Percentiles rank a stretch among this genome's conserved stretches.
phyloP scores from a whole-genome alignment of 2,888 invertebrate genomes.

The Taenaris catops region DNA sequence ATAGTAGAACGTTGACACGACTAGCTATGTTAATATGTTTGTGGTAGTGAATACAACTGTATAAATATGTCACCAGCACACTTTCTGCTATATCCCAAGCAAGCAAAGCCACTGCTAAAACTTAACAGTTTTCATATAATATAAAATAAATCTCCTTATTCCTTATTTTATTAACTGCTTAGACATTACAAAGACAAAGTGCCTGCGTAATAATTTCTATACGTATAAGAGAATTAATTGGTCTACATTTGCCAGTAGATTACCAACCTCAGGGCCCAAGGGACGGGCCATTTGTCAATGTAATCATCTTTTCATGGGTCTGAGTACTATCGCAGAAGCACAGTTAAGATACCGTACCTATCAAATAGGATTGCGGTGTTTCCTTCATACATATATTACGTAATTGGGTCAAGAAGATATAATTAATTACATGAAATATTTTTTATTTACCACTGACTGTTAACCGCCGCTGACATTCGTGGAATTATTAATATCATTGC shows the following conservation, averaged over 20 bases:
- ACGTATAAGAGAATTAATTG: constrained; percentile 51
- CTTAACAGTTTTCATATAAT: too few relatives aligned
- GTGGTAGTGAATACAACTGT: too few relatives aligned
- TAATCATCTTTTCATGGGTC: constrained; percentile 58
- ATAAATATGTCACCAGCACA: too few relatives aligned
- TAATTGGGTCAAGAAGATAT: background rate
- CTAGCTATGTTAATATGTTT: too few relatives aligned
- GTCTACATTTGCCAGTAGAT: constrained; percentile 51
- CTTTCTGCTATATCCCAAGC: too few relatives aligned
- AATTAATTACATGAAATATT: constrained; percentile 1
- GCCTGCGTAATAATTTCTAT: constrained; percentile 34
- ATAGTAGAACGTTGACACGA: too few relatives aligned
- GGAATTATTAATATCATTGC: too few relatives aligned
- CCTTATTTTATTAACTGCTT: too few relatives aligned
- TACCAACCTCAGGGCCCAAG: constrained; percentile 43
- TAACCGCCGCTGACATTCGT: background rate
- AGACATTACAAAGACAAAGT: constrained; percentile 11
- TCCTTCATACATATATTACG: constrained; percentile 7
- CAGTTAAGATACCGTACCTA: constrained; percentile 39
- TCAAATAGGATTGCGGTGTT: constrained; percentile 33
- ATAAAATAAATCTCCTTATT: too few relatives aligned
- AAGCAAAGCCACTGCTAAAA: too few relatives aligned
- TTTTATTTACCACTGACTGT: background rate
- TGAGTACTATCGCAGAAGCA: constrained; percentile 39
- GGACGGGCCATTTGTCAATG: constrained; percentile 54